phyloP scores from a whole-genome alignment of 2,113 vertebrate genomes.

The Gambusia holbrooki region DNA sequence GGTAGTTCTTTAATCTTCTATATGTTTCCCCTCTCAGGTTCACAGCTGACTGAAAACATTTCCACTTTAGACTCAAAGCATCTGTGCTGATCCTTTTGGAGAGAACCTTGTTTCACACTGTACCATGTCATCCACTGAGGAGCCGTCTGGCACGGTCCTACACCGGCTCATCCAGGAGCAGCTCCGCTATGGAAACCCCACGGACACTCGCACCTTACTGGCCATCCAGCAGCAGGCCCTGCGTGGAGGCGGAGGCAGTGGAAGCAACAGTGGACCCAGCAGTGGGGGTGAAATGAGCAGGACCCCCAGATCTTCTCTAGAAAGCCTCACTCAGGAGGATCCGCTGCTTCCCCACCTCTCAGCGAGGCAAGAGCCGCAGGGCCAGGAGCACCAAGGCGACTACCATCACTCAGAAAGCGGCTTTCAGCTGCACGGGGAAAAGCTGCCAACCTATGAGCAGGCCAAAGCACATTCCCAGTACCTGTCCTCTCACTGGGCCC shows the following conservation, averaged over 20 bases:
- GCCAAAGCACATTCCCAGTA: constrained; percentile 95
- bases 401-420: constrained; percentile 88
- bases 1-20: neutral
- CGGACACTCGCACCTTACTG: constrained; percentile 92
- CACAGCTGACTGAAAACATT: constrained; percentile 22
- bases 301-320: constrained; percentile 90
- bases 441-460: constrained; percentile 95
- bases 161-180: constrained; percentile 99
- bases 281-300: constrained; percentile 72
- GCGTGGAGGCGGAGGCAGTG: constrained; percentile 86
- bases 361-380: constrained; percentile 95
- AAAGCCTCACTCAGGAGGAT: constrained; percentile 92
- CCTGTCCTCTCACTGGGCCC: constrained; percentile 83
- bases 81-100: constrained; percentile 9
- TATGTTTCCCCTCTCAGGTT: constrained; percentile 47
- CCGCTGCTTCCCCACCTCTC: constrained; percentile 88
- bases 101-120: constrained; percentile 26
- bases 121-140: constrained; percentile 81
- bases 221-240: constrained; percentile 99
- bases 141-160: constrained; percentile 94
- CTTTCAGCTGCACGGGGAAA: constrained; percentile 89
- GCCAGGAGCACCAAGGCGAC: constrained; percentile 95
- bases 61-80: constrained; percentile 11
- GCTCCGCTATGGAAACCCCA: constrained; percentile 96
- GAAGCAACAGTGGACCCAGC: constrained; percentile 74